A percentile compares a stretch with the other conserved stretches of the same genome.
Conservation (phyloP, 2,888 invertebrate species). For the Pyrrhia umbra region DNA sequence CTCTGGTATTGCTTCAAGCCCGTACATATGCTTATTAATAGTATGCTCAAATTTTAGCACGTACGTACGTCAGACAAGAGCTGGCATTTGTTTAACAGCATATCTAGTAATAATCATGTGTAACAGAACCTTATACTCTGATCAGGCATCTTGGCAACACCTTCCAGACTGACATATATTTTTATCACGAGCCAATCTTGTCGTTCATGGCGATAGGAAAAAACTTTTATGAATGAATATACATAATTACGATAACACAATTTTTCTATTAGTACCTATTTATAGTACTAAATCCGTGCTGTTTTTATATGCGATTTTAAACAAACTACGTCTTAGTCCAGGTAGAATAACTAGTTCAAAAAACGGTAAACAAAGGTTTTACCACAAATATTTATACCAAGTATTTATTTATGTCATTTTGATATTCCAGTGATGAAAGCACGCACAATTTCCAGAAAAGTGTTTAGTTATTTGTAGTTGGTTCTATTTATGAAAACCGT, state of each 20-base stretch:
- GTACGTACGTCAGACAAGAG: not conserved
- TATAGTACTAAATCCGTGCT: conserved; percentile 46
- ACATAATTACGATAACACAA: conserved; percentile 32
- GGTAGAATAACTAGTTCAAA: no score
- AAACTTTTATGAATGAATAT: conserved; percentile 2
- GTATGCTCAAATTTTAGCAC: not conserved
- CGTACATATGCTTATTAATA: not conserved
- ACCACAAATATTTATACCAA: no score
- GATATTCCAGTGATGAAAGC: no score
- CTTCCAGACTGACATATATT: not conserved
- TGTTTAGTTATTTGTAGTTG: no score
- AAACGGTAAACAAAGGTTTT: no score
- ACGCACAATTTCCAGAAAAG: no score
- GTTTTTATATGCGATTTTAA: not conserved
- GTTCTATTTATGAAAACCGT: no score
- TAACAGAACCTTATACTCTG: not conserved
- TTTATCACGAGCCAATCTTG: no score
- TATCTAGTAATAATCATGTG: not conserved
- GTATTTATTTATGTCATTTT: no score
- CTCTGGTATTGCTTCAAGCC: not conserved
- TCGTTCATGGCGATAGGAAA: no score
- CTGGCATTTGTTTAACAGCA: not conserved
- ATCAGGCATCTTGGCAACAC: no score
- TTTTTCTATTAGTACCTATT: conserved; percentile 6
- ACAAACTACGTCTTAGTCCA: not conserved